Evolutionary conservation across 2,113 vertebrate genomes (phyloP).

Genomic region (Pangasianodon hypophthalmus): DNA sequence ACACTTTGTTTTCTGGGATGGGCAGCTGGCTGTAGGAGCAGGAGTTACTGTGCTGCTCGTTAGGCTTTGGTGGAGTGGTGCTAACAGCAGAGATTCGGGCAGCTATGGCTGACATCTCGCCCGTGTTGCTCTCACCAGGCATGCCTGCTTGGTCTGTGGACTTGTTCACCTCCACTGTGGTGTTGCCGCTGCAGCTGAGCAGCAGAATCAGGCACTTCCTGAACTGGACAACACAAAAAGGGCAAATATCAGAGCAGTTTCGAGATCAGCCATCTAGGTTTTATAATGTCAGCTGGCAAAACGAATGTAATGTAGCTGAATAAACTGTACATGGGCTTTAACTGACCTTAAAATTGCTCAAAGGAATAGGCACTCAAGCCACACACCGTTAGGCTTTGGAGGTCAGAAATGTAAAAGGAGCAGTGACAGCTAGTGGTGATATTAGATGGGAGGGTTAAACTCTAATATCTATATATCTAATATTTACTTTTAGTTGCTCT

Average conservation of each 20-base stretch:
- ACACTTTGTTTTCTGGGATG: constrained; percentile 78
- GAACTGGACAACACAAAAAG: constrained; percentile 72
- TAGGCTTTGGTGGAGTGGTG: constrained; percentile 52
- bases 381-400: no score
- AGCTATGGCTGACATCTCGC: constrained; percentile 74
- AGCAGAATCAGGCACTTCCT: constrained; percentile 82
- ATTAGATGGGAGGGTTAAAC: background rate
- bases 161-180: constrained; percentile 65
- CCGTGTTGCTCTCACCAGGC: constrained; percentile 70
- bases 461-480: background rate
- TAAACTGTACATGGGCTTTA: background rate
- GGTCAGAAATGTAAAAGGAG: background rate
- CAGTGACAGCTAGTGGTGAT: background rate
- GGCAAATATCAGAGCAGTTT: background rate
- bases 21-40: constrained; percentile 66
- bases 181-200: constrained; percentile 66
- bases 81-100: constrained; percentile 60
- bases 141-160: constrained; percentile 68
- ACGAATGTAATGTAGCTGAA: background rate
- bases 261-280: background rate
- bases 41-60: constrained; percentile 67
- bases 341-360: background rate
- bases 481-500: background rate
- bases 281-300: background rate
- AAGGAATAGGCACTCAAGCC: background rate